These are phyloP conservation scores for Andrena bucephala DNA, from an alignment of 2,888 invertebrate species.

Conservation along the genomic window DNA sequence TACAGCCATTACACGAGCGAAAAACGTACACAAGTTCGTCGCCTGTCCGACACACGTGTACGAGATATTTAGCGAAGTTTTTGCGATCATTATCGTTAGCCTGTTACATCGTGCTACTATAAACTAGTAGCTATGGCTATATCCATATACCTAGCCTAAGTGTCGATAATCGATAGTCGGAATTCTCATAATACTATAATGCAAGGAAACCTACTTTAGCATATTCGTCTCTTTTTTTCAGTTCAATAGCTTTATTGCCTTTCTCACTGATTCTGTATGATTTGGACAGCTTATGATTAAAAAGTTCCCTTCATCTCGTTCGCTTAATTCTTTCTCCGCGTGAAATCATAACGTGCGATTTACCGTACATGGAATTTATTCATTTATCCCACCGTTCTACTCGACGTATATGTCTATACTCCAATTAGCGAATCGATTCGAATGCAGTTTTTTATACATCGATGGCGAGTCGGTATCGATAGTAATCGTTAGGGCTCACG, in stretches of 20 bases:
- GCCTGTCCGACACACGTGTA: constrained; percentile 47
- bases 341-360: constrained; percentile 57
- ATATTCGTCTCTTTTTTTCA: constrained; percentile 67
- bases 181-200: constrained; percentile 77
- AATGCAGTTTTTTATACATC: constrained; percentile 30
- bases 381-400: constrained; percentile 61
- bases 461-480: constrained; percentile 21
- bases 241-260: constrained; percentile 79
- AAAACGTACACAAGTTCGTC: constrained; percentile 45
- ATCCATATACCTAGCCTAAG: constrained; percentile 73
- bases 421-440: constrained; percentile 52
- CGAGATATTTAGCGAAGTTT: constrained; percentile 50
- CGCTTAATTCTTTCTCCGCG: not conserved
- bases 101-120: constrained; percentile 70
- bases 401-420: constrained; percentile 66
- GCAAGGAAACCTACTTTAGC: constrained; percentile 79
- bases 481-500: not conserved
- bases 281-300: constrained; percentile 76
- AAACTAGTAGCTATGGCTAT: constrained; percentile 71
- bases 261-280: constrained; percentile 79
- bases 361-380: constrained; percentile 46
- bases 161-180: constrained; percentile 74
- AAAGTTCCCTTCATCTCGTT: constrained; percentile 36
- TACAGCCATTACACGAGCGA: constrained; percentile 74
- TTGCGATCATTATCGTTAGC: constrained; percentile 64